These are phyloP conservation scores for Riptortus pedestris DNA, from an alignment of 1,140 invertebrate genomes.

Conservation along the genomic window DNA sequence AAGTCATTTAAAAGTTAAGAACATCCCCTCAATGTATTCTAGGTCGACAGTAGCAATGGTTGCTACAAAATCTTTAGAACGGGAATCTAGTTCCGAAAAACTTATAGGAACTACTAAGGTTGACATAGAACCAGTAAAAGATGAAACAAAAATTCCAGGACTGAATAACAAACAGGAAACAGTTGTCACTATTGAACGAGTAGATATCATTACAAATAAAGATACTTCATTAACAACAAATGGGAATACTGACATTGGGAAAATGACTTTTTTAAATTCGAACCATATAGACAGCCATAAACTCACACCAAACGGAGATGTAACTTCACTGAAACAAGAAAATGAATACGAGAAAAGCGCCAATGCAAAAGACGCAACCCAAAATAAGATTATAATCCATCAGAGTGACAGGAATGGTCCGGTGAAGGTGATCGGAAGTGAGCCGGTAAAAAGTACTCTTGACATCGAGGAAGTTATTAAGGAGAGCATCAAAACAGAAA, in stretches of 20 bases:
- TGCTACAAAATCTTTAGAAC: no score
- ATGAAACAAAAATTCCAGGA: no score
- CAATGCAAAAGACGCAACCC: neutral
- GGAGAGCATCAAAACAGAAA: conserved; percentile 1
- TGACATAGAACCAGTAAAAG: neutral
- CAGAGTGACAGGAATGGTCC: neutral
- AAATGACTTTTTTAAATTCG: no score
- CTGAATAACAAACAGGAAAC: no score
- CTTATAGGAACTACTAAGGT: neutral
- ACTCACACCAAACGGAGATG: neutral
- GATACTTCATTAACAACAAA: neutral
- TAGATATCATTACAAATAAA: neutral
- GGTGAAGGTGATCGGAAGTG: conserved; percentile 1
- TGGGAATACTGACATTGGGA: neutral
- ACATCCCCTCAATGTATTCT: no score
- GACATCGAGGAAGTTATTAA: neutral
- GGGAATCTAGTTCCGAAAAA: no score
- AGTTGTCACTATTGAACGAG: neutral
- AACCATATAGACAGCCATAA: no score
- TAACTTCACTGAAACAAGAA: neutral
- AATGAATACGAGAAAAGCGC: neutral
- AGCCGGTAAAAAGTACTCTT: neutral
- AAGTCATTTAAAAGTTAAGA: no score
- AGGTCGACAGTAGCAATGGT: no score
- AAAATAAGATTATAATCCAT: conserved; percentile 1